Evolutionary conservation across 2,888 invertebrate genomes (phyloP), one percentile per base, ranked within the genome.

Genomic region (Acleris literana): DNA sequence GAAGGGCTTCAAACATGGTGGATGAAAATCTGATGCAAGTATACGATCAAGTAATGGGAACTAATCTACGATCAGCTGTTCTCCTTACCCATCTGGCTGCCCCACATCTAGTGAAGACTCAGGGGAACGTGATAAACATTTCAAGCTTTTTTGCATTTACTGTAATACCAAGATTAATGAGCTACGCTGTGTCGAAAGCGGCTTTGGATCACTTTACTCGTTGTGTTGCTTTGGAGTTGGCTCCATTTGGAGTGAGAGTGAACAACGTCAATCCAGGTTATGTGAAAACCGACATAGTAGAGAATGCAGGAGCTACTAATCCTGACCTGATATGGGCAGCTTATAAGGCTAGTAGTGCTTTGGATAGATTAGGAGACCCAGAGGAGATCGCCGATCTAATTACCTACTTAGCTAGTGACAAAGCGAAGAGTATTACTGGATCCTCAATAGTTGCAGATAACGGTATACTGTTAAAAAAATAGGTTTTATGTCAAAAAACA

Each of bases 161-260:
- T 5, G 53, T 54, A 13, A 4, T 13, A 0, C 51, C 52, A 5
- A 51, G 68, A 18, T 39, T 62, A 33, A 49, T 46, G 16, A 39
- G 57, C 43, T 69, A 69, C 18, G 48, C 55, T 3, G 59, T 66
- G 5, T 69, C 69, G 3, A 69, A 69, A 57, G 69, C 68, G 4
- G 68, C 64, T 5, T 18, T 75, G 22, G 69, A 74, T 16, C 70
- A 68, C 43, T 72, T 70, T 7, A 70, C 72, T 18, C 64, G 64
- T 20, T 51, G 66, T 39, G 39, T 62, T 1, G 71, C 72, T n/a
- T 48, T 64, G 17, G 69, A 72, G 20, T 54, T 72, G 2, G 69
- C 68, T 3, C 33, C 64, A 11, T 49, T 56, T 25, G 70, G 71
- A 3, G 70, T 71, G 3, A 68, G 71, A 9, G 70, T 68, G 5